Evolutionary conservation across 1,140 invertebrate species (phyloP).

Genomic region (Radopholus similis): DNA sequence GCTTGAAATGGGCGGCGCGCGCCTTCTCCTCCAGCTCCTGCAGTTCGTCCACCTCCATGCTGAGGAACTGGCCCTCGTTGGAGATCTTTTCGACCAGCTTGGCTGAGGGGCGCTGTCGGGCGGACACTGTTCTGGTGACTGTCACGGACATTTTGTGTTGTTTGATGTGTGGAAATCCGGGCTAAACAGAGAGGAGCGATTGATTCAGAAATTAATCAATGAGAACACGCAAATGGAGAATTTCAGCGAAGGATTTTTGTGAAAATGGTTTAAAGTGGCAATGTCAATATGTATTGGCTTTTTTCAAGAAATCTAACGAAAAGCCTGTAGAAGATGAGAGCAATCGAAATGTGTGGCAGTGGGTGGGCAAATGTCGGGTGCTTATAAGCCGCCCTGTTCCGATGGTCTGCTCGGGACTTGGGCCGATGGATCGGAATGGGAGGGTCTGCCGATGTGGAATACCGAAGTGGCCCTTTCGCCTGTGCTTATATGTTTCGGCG

Average conservation of each 20-base stretch:
- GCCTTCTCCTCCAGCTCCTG: constrained; percentile 17
- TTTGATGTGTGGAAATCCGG: not conserved
- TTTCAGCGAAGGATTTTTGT: not conserved
- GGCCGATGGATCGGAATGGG: too few relatives aligned
- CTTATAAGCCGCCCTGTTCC: too few relatives aligned
- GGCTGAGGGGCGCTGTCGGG: not conserved
- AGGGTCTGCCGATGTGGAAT: too few relatives aligned
- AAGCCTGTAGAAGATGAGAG: too few relatives aligned
- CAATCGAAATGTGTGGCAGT: too few relatives aligned
- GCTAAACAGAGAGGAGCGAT: not conserved
- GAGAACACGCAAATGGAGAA: not conserved
- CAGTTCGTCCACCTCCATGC: constrained; percentile 10
- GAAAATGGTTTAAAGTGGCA: not conserved
- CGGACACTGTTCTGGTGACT: not conserved
- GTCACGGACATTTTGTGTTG: constrained; percentile 1
- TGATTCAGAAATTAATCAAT: not conserved
- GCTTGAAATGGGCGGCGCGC: not conserved
- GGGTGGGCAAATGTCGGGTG: too few relatives aligned
- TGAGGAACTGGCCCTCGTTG: constrained; percentile 7
- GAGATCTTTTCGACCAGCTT: not conserved
- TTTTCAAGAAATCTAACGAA: too few relatives aligned
- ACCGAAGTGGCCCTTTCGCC: too few relatives aligned
- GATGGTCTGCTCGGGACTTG: too few relatives aligned
- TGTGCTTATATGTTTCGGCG: too few relatives aligned
- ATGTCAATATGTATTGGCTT: too few relatives aligned